A percentile compares a stretch with the other conserved stretches of the same genome.
phyloP scores from a whole-genome alignment of 1,140 invertebrate genomes.

The Pogonognathellus flavescens region DNA sequence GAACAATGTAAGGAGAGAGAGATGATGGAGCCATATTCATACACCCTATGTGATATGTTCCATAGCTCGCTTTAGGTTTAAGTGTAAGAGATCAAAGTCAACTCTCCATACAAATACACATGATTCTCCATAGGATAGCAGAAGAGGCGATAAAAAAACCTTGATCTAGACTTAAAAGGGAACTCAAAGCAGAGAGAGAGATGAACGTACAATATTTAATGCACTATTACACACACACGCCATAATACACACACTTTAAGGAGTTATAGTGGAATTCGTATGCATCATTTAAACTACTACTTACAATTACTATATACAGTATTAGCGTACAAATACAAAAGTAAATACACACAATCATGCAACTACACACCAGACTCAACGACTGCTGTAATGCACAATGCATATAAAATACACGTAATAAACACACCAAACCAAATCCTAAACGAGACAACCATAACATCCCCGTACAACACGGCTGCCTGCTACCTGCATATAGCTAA shows the following conservation, averaged over 20 bases:
- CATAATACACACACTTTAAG: conserved; percentile 15
- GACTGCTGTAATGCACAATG: neutral
- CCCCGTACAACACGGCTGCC: neutral
- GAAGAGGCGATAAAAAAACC: conserved; percentile 61
- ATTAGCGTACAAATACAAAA: neutral
- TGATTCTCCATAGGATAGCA: conserved; percentile 27
- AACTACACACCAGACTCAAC: too few relatives aligned
- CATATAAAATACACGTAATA: neutral
- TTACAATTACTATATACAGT: too few relatives aligned
- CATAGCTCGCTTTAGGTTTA: neutral
- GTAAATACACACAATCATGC: neutral
- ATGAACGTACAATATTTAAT: conserved; percentile 18
- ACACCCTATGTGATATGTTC: neutral
- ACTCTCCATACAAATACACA: neutral
- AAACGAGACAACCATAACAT: neutral
- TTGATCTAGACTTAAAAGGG: conserved; percentile 64
- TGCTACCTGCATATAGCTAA: neutral
- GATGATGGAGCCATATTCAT: neutral
- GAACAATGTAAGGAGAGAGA: neutral
- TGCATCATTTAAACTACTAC: neutral
- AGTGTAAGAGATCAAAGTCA: conserved; percentile 27
- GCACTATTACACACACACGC: conserved; percentile 34
- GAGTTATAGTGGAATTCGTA: neutral
- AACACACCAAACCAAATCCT: neutral
- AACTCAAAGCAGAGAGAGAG: conserved; percentile 49